Evolutionary conservation across 2,797 vertebrate species (phyloP), one percentile per base, ranked within the genome.

Genomic region (Lemur catta): DNA sequence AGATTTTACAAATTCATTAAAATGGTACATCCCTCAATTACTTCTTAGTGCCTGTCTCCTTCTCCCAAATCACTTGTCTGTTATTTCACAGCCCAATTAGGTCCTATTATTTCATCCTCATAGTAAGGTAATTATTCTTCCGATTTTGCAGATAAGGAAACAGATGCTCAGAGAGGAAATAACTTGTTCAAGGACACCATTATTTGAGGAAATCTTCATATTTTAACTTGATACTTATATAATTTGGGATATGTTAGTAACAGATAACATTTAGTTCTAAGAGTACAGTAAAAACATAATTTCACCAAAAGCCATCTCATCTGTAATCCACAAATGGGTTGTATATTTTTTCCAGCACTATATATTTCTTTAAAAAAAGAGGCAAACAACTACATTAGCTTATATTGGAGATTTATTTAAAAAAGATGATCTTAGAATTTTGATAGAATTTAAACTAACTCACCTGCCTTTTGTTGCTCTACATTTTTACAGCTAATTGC

Each of bases 391-490:
- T 89, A 78, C 65, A 57, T 87, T 30, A 80, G 35, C 43, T 93
- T 89, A 43, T 28, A 50, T 90, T 95, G 71, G 46, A 76, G 1
- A 84, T 84, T 89, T 91, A 55, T 52, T 84, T 14, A 4, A 17
- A 30, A 85, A 72, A 72, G 20, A 91, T 82, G 57, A 10, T 92
- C 41, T 46, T 75, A 41, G 20, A 80, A 12, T 78, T 86, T 88
- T 97, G 41, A 95, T 92, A 84, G 8, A 35, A 8, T 97, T 93
- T 93, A 90, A 93, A 89, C 33, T 82, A 80, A 90, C 24, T 92
- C 24, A 50, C 26, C 30, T 84, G 2, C 76, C 26, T 90, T 94
- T 84, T 48, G 11, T 76, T 87, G 48, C 7, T 79, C 46, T 24
- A 0, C 38, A 28, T 94, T 95, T 93, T 79, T 12, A 91, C 9